These are phyloP conservation scores for Chydorus sphaericus DNA, from an alignment of 2,888 invertebrate genomes.

Conservation along the genomic window DNA sequence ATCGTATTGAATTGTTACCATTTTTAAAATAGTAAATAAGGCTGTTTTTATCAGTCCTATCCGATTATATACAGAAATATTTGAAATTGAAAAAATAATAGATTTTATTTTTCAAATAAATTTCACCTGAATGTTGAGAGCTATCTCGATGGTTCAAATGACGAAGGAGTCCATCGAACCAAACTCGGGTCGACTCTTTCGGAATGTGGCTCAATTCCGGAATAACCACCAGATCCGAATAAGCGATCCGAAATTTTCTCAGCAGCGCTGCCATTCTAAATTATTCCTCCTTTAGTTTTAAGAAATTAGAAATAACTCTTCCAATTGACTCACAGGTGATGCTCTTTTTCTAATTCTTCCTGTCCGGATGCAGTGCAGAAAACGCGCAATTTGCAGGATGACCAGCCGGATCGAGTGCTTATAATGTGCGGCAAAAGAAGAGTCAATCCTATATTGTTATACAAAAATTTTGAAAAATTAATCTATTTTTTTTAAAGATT, in stretches of 20 bases:
- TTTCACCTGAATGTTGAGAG: no score
- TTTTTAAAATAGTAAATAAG: no score
- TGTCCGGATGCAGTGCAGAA: conserved; percentile 69
- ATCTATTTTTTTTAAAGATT: not conserved
- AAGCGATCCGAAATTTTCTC: conserved; percentile 93
- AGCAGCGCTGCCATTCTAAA: conserved; percentile 86
- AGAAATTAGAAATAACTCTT: not conserved
- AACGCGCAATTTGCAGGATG: conserved; percentile 58
- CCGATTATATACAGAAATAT: not conserved
- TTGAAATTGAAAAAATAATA: no score
- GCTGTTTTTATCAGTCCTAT: no score
- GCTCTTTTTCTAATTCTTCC: conserved; percentile 60
- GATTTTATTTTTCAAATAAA: not conserved
- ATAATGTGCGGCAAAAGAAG: conserved; percentile 73
- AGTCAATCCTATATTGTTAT: conserved; percentile 38
- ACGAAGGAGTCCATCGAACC: conserved; percentile 63
- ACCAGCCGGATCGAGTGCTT: conserved; percentile 59
- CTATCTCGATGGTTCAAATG: conserved; percentile 37
- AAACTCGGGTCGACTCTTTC: conserved; percentile 54
- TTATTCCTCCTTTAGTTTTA: conserved; percentile 17
- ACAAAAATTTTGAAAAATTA: not conserved
- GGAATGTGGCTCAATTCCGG: conserved; percentile 82
- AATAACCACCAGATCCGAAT: conserved; percentile 80
- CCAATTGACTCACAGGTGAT: conserved; percentile 52
- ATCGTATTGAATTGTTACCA: no score